phyloP scores from a whole-genome alignment of 2,797 vertebrate species.

The Myotis vivesi region DNA sequence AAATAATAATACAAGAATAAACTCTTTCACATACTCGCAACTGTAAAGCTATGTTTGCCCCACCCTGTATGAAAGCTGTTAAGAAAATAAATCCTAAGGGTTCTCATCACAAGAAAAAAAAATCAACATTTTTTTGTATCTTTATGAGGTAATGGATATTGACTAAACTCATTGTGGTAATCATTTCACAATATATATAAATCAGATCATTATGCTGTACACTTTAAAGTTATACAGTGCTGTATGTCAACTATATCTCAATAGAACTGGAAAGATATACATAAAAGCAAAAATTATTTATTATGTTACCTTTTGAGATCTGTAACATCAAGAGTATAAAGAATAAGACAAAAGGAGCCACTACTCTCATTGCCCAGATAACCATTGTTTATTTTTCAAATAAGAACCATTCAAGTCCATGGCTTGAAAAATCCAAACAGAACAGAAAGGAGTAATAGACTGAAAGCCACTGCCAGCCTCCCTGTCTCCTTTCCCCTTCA shows the following conservation, averaged over 20 bases:
- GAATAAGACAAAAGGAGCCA: neutral
- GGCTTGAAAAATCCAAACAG: neutral
- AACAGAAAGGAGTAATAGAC: neutral
- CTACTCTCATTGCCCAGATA: neutral
- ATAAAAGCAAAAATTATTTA: neutral
- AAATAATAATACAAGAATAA: too few relatives aligned
- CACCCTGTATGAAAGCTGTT: neutral
- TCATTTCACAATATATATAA: neutral
- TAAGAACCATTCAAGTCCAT: neutral
- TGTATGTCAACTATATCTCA: neutral
- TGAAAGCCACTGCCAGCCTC: neutral
- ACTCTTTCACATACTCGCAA: neutral
- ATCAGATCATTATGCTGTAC: neutral
- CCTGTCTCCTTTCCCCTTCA: neutral
- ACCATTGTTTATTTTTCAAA: neutral
- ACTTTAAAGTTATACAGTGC: neutral
- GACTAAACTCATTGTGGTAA: neutral
- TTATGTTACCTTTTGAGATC: neutral
- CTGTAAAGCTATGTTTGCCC: neutral
- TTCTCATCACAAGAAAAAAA: neutral
- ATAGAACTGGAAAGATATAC: neutral
- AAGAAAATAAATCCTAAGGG: neutral
- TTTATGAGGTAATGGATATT: neutral
- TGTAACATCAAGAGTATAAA: neutral
- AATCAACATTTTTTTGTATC: neutral